A percentile compares a stretch with the other conserved stretches of the same genome.
phyloP scores from a whole-genome alignment of 2,888 invertebrate species.

The Acheta domesticus region DNA sequence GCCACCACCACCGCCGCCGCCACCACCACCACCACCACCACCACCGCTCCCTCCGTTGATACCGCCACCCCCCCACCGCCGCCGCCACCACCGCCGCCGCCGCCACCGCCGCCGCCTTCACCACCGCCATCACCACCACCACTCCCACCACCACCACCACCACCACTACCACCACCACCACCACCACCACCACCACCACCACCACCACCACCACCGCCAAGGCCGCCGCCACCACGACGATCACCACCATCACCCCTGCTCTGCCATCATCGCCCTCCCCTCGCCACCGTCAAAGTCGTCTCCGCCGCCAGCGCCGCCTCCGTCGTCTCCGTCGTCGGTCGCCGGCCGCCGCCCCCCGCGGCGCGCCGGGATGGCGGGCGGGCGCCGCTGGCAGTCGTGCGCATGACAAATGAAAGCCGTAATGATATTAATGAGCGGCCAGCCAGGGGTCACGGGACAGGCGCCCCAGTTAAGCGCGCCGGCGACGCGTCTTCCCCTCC shows the following conservation, averaged over 20 bases:
- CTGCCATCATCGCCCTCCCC: neutral
- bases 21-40: neutral
- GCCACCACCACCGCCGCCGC: neutral
- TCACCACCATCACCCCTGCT: too few relatives aligned
- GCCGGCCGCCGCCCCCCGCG: neutral
- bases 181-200: too few relatives aligned
- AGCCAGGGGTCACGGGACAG: neutral
- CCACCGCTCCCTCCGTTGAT: too few relatives aligned
- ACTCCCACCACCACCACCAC: too few relatives aligned
- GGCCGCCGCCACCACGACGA: too few relatives aligned
- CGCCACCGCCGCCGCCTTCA: too few relatives aligned
- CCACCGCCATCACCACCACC: too few relatives aligned
- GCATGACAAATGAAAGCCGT: conserved; percentile 18
- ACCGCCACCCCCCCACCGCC: too few relatives aligned
- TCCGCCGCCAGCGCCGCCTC: neutral
- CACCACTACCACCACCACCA: too few relatives aligned
- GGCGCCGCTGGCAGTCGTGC: neutral
- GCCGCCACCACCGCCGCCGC: too few relatives aligned
- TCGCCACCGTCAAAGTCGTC: neutral
- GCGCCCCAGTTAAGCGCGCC: neutral
- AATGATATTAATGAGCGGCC: neutral
- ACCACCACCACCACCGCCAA: too few relatives aligned
- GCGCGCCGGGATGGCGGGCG: neutral
- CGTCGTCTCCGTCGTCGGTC: neutral
- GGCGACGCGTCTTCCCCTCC: neutral